Evolutionary conservation across 2,888 invertebrate genomes (phyloP), one percentile per base, ranked within the genome.

Genomic region (Cynaeus angustus): DNA sequence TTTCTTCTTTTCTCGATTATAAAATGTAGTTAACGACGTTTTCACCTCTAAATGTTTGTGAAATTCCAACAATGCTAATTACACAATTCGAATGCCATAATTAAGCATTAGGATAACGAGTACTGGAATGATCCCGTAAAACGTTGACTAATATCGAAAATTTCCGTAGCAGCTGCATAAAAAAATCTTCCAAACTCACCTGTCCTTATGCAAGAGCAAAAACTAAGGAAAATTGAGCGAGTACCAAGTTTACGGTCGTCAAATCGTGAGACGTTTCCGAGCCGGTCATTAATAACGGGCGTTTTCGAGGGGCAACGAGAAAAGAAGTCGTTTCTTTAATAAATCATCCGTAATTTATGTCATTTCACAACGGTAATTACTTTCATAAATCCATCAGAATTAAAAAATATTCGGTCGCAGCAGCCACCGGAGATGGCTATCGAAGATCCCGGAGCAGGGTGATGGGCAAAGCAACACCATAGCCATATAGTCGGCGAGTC

Each of bases 301-400:
- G 71, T 68, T 66, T 66, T 71, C 61, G 41, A 46, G 58, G 58
- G 46, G 28, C 33, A 65, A 55, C 58, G 55, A 43, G 58, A 67
- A 41, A 67, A 61, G 45, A 55, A 37, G 62, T 21, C 38, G 58
- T 52, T 61, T 72, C 71, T 55, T 50, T 53, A 59, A 80, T 81
- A 81, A 79, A 80, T 82, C 81, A 81, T 78, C 66, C 67, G 75
- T 80, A 78, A 82, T 82, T 82, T 82, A 81, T 82, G 80, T 80
- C 80, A 79, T 80, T 81, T 81, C 80, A 76, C 77, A 77, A 74
- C 74, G 73, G 79, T 82, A 82, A 82, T 82, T 81, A 80, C 81
- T 77, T 78, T 79, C 81, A 82, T 82, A 82, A 82, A 82, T 82
- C 81, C 79, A 80, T 82, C 81, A 79, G 80, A 69, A 70, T 66